Evolutionary conservation across 2,113 vertebrate genomes (phyloP), one percentile per base, ranked within the genome.

Genomic region (Oreochromis tanganicae): DNA sequence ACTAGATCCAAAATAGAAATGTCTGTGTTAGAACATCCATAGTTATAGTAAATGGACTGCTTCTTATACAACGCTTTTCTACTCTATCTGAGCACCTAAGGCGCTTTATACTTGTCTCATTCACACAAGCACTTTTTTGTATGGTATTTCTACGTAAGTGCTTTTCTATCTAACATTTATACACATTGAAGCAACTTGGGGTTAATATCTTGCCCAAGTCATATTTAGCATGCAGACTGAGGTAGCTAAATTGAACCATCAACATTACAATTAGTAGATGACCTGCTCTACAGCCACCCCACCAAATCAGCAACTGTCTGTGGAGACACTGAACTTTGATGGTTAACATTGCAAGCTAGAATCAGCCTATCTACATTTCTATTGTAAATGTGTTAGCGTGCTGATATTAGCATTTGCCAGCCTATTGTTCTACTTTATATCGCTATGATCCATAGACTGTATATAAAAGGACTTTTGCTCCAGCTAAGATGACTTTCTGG

Each of bases 281-380:
- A 66, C 61, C 0, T 3, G 32, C 61, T 36, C 17, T 66, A 2
- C 61, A 66, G 61, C 61, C 36, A 0, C 32, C 61, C 59, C 17
- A n/a, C 32, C 61, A 66, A 43, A 43, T 71, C 41, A 73, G 41
- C 9, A 27, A 73, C 41, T 17, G 4, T 17, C 2, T 73, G 68
- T 27, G 41, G 68, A 73, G 63, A 41, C 19, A 24, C n/a, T 0
- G 1, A 71, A 43, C 12, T 41, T 14, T 41, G 3, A 66, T n/a
- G 61, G 34, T 38, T 66, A 57, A 57, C 11, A 56, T 57, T 56
- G 12, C 32, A 29, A 48, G 41, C 68, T 75, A 48, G 24, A 24
- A 0, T 48, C 41, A 75, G 14, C 41, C 43, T 75, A 1, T 75
- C 0, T 46, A 2, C 14, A 75, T 75, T 48, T 29, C 3, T 46